Evolutionary conservation across 1,140 invertebrate species (phyloP), one percentile per base, ranked within the genome.

Genomic region (Caenorhabditis remanei): DNA sequence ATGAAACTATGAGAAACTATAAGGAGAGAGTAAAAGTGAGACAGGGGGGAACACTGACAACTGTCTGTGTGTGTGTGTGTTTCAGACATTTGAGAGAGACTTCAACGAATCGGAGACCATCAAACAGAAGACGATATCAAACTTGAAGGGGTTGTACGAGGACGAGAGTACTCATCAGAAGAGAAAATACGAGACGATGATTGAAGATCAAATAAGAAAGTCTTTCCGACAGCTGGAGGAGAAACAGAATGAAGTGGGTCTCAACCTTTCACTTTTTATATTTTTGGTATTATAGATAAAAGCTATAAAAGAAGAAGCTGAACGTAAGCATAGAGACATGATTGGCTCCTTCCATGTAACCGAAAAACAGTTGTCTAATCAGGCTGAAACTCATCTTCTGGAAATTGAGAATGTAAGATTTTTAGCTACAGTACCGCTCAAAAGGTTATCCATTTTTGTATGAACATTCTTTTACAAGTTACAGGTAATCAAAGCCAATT

Each of bases 191-290:
- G 71, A 79, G 46, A 79, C 71, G 46, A 79, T 79, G 71, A 79
- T 79, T 79, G 71, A 79, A 79, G 71, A 79, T 50, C 71, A 79
- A 50, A 79, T 79, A 48, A 79, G 71, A 46, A 79, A 79, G 46
- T 79, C 71, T 19, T 79, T 79, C n/a, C 71, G 71, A 79, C 71
- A 79, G 71, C 11, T 79, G 46, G 71, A 79, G 11, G 71, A 79
- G 71, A 79, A 79, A 79, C 71, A 79, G n/a, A 79, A 79, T 50
- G 71, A 79, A 50, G 71, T 79, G 46, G 8, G 71, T 65, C n/a
- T n/a, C 9, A 65, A 61, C 1, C 13, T 0, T n/a, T 61, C 21
- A 61, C n/a, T n/a, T 61, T 61, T 1, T 1, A 53, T 2, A 53
- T 53, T 1, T 53, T 53, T n/a, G n/a, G 9, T 53, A 2, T 63